These are phyloP conservation scores for Pemphigus obesinymphae DNA, from an alignment of 1,140 invertebrate genomes.

Conservation along the genomic window DNA sequence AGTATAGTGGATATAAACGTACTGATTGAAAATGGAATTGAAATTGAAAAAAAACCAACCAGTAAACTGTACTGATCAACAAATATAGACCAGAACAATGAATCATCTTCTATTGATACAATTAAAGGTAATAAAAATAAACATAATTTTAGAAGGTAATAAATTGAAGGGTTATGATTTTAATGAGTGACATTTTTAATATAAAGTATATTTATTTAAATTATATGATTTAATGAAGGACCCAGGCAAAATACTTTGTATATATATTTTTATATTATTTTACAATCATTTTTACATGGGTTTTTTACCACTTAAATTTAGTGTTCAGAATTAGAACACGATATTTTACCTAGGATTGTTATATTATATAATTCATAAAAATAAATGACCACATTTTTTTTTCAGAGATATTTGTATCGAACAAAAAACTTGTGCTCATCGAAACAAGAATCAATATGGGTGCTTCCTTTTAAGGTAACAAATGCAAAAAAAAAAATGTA, in stretches of 20 bases:
- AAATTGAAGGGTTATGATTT: too few species aligned
- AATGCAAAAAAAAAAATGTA: neutral
- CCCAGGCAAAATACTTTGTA: too few species aligned
- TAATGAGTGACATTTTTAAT: too few species aligned
- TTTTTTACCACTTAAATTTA: too few species aligned
- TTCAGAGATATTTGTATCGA: neutral
- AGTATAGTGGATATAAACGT: neutral
- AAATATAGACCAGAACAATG: neutral
- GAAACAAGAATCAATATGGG: neutral
- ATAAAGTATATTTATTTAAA: too few species aligned
- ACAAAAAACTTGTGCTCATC: neutral
- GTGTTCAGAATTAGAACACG: neutral
- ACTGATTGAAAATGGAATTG: neutral
- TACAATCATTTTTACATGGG: too few species aligned
- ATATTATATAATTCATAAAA: neutral
- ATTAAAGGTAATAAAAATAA: neutral
- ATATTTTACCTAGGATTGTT: neutral
- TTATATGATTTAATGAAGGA: neutral
- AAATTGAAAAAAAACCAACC: neutral
- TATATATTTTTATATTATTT: too few species aligned
- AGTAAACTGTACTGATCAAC: neutral
- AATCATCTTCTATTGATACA: neutral
- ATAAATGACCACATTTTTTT: neutral
- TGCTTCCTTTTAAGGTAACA: neutral
- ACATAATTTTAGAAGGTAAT: too few species aligned